Evolutionary conservation across 2,797 vertebrate genomes (phyloP).

Genomic region (Amniataba percoides): DNA sequence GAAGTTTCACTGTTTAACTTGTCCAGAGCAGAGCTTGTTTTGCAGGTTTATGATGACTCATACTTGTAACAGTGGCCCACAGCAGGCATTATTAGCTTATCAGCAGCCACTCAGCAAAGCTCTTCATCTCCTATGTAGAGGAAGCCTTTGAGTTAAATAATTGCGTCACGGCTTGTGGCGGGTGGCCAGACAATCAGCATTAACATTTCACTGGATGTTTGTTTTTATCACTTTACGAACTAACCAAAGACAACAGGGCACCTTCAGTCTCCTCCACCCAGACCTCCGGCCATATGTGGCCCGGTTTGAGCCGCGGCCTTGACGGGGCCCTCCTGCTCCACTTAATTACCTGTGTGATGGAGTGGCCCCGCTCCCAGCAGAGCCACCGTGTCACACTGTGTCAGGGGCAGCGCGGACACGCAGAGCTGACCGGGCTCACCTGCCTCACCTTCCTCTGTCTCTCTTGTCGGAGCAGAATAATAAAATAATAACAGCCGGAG

Average conservation of each 20-base stretch:
- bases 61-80: background rate
- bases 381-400: slow-evolving; percentile 49
- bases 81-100: slow-evolving; percentile 10
- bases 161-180: background rate
- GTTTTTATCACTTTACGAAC: slow-evolving; percentile 24
- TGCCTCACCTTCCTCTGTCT: slow-evolving; percentile 34
- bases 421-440: slow-evolving; percentile 36
- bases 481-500: slow-evolving; percentile 27
- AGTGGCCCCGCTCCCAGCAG: slow-evolving; percentile 47
- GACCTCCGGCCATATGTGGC: slow-evolving; percentile 67
- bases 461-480: slow-evolving; percentile 45
- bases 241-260: slow-evolving; percentile 57
- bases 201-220: slow-evolving; percentile 15
- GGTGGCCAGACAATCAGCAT: background rate
- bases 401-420: slow-evolving; percentile 55
- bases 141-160: slow-evolving; percentile 14
- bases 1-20: slow-evolving; percentile 7
- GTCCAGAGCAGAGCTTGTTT: slow-evolving; percentile 25
- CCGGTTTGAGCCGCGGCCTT: slow-evolving; percentile 48
- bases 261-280: slow-evolving; percentile 62
- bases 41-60: slow-evolving; percentile 28
- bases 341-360: slow-evolving; percentile 74
- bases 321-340: slow-evolving; percentile 59
- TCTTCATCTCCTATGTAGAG: background rate
- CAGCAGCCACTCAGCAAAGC: slow-evolving; percentile 9